These are phyloP conservation scores for Conops quadrifasciatus DNA, from an alignment of 2,888 invertebrate genomes.

Conservation along the genomic window DNA sequence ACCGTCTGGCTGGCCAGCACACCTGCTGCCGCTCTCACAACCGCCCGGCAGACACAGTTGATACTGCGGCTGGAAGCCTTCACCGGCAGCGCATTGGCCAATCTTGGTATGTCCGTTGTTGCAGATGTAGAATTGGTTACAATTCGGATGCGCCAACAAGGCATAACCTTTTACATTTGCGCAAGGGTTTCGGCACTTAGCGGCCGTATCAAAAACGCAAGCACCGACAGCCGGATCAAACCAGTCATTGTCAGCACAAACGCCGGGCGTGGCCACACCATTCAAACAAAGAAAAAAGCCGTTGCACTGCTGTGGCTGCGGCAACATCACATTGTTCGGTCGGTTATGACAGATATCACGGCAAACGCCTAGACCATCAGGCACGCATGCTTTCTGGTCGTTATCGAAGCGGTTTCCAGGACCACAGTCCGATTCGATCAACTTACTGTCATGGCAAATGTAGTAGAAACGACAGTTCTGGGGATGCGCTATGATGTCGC, in stretches of 20 bases:
- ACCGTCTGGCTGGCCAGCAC: slow-evolving; percentile 45
- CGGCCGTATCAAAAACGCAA: slow-evolving; percentile 51
- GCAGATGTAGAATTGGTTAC: slow-evolving; percentile 55
- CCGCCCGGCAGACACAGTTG: slow-evolving; percentile 45
- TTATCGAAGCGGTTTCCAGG: slow-evolving; percentile 51
- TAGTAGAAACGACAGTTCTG: slow-evolving; percentile 51
- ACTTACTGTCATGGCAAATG: slow-evolving; percentile 48
- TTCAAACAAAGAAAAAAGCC: slow-evolving; percentile 51
- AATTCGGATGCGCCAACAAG: slow-evolving; percentile 53
- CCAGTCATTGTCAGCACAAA: slow-evolving; percentile 48
- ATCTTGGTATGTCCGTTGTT: slow-evolving; percentile 49
- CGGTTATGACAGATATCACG: slow-evolving; percentile 48
- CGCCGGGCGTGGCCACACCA: slow-evolving; percentile 44
- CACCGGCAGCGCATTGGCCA: slow-evolving; percentile 46
- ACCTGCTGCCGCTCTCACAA: slow-evolving; percentile 45
- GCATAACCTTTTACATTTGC: slow-evolving; percentile 36
- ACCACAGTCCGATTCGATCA: slow-evolving; percentile 51
- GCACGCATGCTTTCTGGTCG: slow-evolving; percentile 43
- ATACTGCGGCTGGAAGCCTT: slow-evolving; percentile 47
- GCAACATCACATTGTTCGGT: slow-evolving; percentile 50
- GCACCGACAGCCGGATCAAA: slow-evolving; percentile 43
- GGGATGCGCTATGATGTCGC: slow-evolving; percentile 46
- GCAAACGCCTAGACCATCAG: slow-evolving; percentile 45
- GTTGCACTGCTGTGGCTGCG: slow-evolving; percentile 50
- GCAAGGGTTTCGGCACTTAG: slow-evolving; percentile 56